Evolutionary conservation across 2,113 vertebrate species (phyloP), one percentile per base, ranked within the genome.

Genomic region (Malaclemys terrapin): DNA sequence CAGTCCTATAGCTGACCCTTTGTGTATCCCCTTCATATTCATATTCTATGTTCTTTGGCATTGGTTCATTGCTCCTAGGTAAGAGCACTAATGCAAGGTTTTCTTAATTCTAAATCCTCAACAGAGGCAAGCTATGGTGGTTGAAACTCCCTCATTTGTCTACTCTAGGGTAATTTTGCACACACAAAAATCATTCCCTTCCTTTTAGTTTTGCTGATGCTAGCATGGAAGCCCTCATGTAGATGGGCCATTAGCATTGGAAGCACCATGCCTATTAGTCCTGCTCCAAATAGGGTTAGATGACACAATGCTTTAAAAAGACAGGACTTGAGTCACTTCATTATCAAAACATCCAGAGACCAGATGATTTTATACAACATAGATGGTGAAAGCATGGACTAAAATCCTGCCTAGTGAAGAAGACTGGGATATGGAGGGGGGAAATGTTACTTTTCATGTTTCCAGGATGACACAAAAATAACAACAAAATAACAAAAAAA

Each of bases 41-140:
- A 62, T 93, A 94, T 96, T 84, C 93, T 97, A 96, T 96, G 85
- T 97, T 97, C 96, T 84, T 82, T 88, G 72, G 80, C 72, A 17
- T 79, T 88, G 89, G 49, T 49, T 91, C 42, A 10, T 91, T 65
- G 19, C 54, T 92, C 78, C 82, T 83, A 72, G 92, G 49, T 50
- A 65, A n/a, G 17, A 65, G 86, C 59, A 82, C 90, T 83, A 79
- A 88, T 62, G 76, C 75, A 76, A 82, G 84, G 62, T 17, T 10
- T 84, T 89, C 79, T 83, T 12, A 1, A 79, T 25, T 49, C 85
- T n/a, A 94, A 57, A 79, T 50, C 72, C 72, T 95, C 2, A 85
- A 1, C 0, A 19, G 0, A 1, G 52, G 6, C n/a, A n/a, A 6
- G 5, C 12, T 10, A 12, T 20, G 11, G 62, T 69, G 42, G 54